Evolutionary conservation across 2,888 invertebrate genomes (phyloP).

Genomic region (Eucera pruinosa): DNA sequence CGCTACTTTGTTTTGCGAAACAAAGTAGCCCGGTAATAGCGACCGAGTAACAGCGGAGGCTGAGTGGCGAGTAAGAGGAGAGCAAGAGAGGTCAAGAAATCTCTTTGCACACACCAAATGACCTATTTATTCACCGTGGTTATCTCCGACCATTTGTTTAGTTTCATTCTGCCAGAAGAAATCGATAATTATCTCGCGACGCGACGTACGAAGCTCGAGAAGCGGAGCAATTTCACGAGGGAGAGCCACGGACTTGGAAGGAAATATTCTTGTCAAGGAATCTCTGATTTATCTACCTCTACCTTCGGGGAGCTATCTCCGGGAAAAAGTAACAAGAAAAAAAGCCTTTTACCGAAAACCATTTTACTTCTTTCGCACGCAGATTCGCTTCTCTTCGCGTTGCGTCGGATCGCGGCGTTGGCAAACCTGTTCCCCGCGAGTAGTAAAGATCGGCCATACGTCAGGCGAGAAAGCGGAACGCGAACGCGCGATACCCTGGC

Average conservation of each 20-base stretch:
- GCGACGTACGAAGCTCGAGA: conserved; percentile 12
- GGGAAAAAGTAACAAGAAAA: conserved; percentile 7
- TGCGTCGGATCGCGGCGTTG: background rate
- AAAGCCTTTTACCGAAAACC: conserved; percentile 18
- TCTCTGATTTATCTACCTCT: conserved; percentile 41
- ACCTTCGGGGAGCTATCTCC: conserved; percentile 18
- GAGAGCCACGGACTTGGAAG: background rate
- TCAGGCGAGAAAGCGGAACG: conserved; percentile 37
- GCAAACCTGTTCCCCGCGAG: conserved; percentile 11
- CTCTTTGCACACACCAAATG: conserved; percentile 43
- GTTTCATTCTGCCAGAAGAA: conserved; percentile 22
- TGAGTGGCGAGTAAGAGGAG: conserved; percentile 39
- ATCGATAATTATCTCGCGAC: conserved; percentile 42
- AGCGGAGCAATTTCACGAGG: conserved; percentile 12
- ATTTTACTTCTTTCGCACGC: too few species aligned
- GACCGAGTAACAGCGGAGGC: conserved; percentile 13
- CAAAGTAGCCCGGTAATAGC: too few species aligned
- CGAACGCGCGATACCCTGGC: background rate
- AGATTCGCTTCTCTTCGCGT: background rate
- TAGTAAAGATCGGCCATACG: conserved; percentile 38
- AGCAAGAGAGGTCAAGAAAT: conserved; percentile 53
- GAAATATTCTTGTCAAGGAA: conserved; percentile 14
- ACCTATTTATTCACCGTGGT: conserved; percentile 67
- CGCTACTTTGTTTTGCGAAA: conserved; percentile 22
- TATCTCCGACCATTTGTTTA: conserved; percentile 41